phyloP scores from a whole-genome alignment of 2,888 invertebrate species.

The Microchrysa polita region DNA sequence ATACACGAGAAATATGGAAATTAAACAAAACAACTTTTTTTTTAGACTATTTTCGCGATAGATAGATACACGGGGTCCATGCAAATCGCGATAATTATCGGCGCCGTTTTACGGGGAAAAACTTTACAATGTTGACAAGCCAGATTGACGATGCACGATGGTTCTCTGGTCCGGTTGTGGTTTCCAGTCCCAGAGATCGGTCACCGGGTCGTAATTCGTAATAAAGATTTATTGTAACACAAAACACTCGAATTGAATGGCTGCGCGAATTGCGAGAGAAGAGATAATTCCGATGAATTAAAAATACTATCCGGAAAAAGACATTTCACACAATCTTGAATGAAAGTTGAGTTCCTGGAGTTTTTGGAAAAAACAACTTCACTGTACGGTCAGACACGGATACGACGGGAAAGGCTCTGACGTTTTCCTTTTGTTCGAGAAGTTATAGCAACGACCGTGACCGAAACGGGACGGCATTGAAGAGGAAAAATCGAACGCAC shows the following conservation, averaged over 20 bases:
- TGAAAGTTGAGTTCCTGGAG: too few species aligned
- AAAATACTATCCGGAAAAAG: too few species aligned
- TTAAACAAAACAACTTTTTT: conserved; percentile 11
- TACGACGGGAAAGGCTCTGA: not conserved
- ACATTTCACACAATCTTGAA: too few species aligned
- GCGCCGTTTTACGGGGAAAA: not conserved
- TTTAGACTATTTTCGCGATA: not conserved
- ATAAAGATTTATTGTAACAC: not conserved
- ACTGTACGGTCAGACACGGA: too few species aligned
- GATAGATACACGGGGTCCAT: not conserved
- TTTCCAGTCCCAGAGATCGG: too few species aligned
- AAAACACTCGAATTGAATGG: not conserved
- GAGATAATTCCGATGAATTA: too few species aligned
- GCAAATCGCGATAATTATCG: not conserved
- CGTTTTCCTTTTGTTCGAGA: not conserved
- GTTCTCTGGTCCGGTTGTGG: too few species aligned
- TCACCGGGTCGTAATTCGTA: not conserved
- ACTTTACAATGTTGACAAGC: not conserved
- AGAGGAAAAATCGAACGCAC: conserved; percentile 1
- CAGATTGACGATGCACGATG: too few species aligned
- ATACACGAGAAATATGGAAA: conserved; percentile 12
- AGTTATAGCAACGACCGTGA: not conserved
- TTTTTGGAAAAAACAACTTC: too few species aligned
- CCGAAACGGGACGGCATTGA: not conserved
- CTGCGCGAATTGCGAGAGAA: too few species aligned